Percentiles rank a stretch among this genome's conserved stretches.
Evolutionary conservation across 1,140 invertebrate genomes (phyloP).

Genomic region (Palaemon carinicauda): DNA sequence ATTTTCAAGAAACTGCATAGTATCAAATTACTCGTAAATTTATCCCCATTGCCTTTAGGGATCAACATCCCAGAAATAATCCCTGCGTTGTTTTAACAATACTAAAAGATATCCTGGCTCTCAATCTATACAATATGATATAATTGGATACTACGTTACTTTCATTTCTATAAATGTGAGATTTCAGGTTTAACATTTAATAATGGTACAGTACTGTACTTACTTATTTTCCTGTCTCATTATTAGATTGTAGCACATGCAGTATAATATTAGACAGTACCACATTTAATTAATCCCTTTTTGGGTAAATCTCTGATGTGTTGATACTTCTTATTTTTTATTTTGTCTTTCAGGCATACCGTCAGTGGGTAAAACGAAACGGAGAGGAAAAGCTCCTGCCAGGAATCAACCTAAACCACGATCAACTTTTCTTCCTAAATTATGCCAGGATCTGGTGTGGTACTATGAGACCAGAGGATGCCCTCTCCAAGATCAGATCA

Average conservation of each 20-base stretch:
- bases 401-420: conserved; percentile 82
- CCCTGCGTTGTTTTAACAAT: no score
- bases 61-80: no score
- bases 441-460: conserved; percentile 98
- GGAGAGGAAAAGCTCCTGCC: conserved; percentile 78
- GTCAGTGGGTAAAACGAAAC: conserved; percentile 78
- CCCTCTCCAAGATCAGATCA: conserved; percentile 90
- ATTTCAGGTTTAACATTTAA: neutral
- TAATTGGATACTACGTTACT: no score
- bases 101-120: no score
- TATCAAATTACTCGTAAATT: no score
- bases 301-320: neutral
- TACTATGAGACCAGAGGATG: conserved; percentile 94
- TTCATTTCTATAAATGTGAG: neutral
- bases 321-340: neutral
- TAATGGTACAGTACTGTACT: neutral
- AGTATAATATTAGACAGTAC: no score
- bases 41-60: no score
- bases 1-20: no score
- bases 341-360: conserved; percentile 73
- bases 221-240: neutral
- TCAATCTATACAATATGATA: no score
- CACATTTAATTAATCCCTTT: no score
- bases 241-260: neutral
- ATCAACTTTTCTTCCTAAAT: conserved; percentile 89